A percentile compares a stretch with the other conserved stretches of the same genome.
Conservation (phyloP, 2,113 vertebrate species). For the Neopipo cinnamomea region DNA sequence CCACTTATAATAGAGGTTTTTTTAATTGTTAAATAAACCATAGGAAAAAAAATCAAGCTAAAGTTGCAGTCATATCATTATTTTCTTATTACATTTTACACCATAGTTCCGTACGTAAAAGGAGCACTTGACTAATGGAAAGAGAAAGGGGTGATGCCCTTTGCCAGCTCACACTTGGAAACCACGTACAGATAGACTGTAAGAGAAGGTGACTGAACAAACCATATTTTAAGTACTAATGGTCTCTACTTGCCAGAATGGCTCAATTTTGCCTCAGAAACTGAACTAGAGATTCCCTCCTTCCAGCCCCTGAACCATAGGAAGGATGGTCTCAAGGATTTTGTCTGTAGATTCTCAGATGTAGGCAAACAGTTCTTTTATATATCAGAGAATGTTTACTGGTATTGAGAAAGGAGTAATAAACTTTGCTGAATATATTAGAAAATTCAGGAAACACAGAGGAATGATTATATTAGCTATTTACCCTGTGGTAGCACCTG, state of each 20-base stretch:
- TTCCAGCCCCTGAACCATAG: not conserved
- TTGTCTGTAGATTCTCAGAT: not conserved
- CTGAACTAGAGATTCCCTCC: not conserved
- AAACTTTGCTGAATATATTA: not conserved
- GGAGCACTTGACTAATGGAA: not conserved
- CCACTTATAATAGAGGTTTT: not conserved
- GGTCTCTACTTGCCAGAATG: not conserved
- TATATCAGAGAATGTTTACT: not conserved
- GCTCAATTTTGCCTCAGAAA: not conserved
- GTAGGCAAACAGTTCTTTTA: not conserved
- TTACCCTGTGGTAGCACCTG: slow-evolving; percentile 20
- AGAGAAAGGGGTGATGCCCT: not conserved
- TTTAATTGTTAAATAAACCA: not conserved
- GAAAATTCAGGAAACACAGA: not conserved
- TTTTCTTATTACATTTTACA: not conserved
- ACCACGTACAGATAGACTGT: not conserved
- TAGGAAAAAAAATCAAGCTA: not conserved
- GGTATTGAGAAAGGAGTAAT: not conserved
- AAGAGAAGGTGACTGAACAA: not conserved
- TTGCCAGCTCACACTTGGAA: not conserved
- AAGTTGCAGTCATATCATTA: not conserved
- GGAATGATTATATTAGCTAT: not conserved
- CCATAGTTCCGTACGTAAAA: not conserved
- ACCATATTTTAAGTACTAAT: not conserved
- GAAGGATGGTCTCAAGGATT: not conserved